Evolutionary conservation across 2,113 vertebrate genomes (phyloP).

Genomic region (Cisticola juncidis): DNA sequence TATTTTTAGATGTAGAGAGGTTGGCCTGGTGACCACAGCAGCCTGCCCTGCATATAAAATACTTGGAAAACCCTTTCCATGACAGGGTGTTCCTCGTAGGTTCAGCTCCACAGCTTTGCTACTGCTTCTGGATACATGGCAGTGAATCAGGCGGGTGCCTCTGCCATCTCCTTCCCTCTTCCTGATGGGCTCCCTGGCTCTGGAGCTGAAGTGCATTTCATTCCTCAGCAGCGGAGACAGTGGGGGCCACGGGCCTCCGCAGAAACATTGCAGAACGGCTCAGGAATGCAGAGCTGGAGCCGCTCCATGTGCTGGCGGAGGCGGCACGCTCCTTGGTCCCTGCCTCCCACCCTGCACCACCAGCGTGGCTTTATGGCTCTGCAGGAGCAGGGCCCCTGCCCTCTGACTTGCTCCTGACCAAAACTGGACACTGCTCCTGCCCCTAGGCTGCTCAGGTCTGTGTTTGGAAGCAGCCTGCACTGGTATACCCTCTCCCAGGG

Average conservation of each 20-base stretch:
- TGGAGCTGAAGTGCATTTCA: neutral
- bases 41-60: neutral
- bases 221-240: constrained; percentile 13
- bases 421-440: neutral
- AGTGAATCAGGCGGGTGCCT: neutral
- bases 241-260: constrained; percentile 42
- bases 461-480: neutral
- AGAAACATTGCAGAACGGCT: constrained; percentile 66
- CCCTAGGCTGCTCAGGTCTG: neutral
- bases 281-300: constrained; percentile 77
- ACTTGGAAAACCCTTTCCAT: neutral
- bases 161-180: neutral
- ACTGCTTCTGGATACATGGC: neutral
- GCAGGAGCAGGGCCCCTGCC: neutral
- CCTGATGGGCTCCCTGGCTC: fast-evolving
- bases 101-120: neutral
- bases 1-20: constrained; percentile 38
- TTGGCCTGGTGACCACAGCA: neutral
- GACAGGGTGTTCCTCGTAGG: neutral
- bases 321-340: constrained; percentile 7
- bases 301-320: constrained; percentile 46
- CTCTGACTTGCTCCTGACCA: neutral
- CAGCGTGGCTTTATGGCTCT: neutral
- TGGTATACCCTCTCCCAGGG: neutral
- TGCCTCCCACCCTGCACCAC: neutral